These are phyloP conservation scores for Odontamblyopus lacepedii DNA, from an alignment of 2,797 vertebrate genomes.

Conservation along the genomic window DNA sequence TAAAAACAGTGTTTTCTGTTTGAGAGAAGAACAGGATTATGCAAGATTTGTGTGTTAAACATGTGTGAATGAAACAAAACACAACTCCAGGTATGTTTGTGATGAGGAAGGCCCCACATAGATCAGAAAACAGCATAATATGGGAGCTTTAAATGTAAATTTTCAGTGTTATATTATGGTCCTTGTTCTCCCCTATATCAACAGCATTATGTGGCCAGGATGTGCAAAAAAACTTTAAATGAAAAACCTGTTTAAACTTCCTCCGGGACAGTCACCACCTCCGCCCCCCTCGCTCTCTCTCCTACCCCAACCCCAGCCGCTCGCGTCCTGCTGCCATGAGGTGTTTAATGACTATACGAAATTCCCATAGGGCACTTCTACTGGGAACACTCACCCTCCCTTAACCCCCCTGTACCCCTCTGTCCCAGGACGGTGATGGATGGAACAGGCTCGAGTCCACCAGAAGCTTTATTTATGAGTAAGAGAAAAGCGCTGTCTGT, in stretches of 20 bases:
- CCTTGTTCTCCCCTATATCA: constrained; percentile 49
- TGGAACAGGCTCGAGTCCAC: constrained; percentile 69
- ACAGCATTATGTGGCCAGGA: constrained; percentile 1
- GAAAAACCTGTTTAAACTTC: constrained; percentile 72
- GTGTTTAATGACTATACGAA: constrained; percentile 74
- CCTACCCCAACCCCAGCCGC: constrained; percentile 50
- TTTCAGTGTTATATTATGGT: neutral
- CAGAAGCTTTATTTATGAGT: constrained; percentile 71
- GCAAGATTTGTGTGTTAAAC: no score
- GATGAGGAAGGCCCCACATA: no score
- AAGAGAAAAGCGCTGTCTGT: constrained; percentile 57
- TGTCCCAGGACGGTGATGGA: constrained; percentile 69
- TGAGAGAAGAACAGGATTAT: no score
- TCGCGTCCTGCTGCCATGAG: constrained; percentile 71
- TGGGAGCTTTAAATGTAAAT: no score
- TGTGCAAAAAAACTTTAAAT: constrained; percentile 65
- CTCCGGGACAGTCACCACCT: constrained; percentile 38
- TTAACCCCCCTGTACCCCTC: constrained; percentile 56
- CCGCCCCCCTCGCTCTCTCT: constrained; percentile 35
- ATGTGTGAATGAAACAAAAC: no score
- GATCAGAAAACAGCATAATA: no score
- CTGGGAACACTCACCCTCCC: constrained; percentile 64
- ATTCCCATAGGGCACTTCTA: constrained; percentile 62
- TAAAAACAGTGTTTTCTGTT: no score
- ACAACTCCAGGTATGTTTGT: no score